Evolutionary conservation across 37 sponge, comb jelly and placozoan species (phyloP).

Genomic region (Geodia barretti): DNA sequence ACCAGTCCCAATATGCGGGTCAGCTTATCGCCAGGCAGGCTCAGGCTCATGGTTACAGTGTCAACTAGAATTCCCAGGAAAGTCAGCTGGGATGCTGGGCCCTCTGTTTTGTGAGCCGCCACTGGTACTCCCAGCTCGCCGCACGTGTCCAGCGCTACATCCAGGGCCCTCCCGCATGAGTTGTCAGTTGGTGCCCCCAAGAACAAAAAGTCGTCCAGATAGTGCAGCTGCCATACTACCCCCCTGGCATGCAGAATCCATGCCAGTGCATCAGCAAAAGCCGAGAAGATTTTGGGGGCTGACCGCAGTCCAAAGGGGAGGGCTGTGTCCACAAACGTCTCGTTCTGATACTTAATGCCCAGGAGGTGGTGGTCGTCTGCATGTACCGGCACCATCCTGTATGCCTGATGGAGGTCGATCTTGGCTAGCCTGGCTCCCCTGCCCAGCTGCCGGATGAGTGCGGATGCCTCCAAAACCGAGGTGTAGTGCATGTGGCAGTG

Average conservation of each 20-base stretch:
- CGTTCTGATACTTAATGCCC: neutral
- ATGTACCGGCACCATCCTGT: constrained; percentile 11
- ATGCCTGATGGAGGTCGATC: constrained; percentile 10
- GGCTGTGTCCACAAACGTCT: neutral
- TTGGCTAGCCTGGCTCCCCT: neutral
- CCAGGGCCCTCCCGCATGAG: neutral
- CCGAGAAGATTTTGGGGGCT: constrained; percentile 25
- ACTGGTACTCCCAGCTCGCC: constrained; percentile 15
- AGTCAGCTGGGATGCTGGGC: constrained; percentile 2
- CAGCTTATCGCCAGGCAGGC: constrained; percentile 26
- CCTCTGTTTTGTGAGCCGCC: constrained; percentile 17
- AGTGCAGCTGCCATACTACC: neutral
- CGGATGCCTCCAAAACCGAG: neutral
- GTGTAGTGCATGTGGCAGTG: neutral
- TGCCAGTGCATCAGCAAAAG: constrained; percentile 14
- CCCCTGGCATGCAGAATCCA: neutral
- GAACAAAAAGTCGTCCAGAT: constrained; percentile 28
- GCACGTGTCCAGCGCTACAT: neutral
- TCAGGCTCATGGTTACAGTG: constrained; percentile 2
- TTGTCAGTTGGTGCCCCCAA: neutral
- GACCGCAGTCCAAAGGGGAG: constrained; percentile 15
- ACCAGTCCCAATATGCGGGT: neutral
- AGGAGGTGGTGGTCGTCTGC: neutral
- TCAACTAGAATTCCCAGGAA: constrained; percentile 37
- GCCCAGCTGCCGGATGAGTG: constrained; percentile 5